Evolutionary conservation across 2,113 vertebrate species (phyloP).

Genomic region (Amphiprion percula): DNA sequence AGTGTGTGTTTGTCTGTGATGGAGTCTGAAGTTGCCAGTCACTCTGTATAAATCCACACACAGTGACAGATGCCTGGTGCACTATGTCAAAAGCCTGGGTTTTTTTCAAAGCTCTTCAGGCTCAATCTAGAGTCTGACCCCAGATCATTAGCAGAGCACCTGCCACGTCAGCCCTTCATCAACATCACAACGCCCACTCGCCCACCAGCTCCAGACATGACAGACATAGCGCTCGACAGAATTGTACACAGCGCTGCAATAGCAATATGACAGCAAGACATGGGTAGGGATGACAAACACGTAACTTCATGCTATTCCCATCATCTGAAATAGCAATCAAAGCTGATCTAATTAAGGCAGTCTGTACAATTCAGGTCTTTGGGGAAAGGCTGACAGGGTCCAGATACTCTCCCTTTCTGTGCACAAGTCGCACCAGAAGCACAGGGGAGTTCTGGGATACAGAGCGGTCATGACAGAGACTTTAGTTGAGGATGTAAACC

Average conservation of each 20-base stretch:
- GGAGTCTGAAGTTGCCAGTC: conserved; percentile 41
- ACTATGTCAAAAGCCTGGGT: conserved; percentile 69
- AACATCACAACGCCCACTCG: conserved; percentile 54
- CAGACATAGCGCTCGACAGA: conserved; percentile 31
- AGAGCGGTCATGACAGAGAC: conserved; percentile 70
- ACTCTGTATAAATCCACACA: conserved; percentile 48
- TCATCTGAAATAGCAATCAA: conserved; percentile 81
- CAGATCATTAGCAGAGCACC: conserved; percentile 81
- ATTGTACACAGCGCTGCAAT: conserved; percentile 39
- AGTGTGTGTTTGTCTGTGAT: conserved; percentile 40
- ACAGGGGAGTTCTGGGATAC: conserved; percentile 75
- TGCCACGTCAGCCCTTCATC: conserved; percentile 69
- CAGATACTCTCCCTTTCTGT: conserved; percentile 77
- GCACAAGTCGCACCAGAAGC: conserved; percentile 68
- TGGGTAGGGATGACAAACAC: conserved; percentile 69
- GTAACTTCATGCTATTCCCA: conserved; percentile 75
- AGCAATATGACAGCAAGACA: conserved; percentile 45
- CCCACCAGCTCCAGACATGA: conserved; percentile 46
- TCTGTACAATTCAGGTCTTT: conserved; percentile 78
- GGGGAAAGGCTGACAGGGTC: conserved; percentile 79
- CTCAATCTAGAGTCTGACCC: conserved; percentile 78
- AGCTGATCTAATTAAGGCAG: conserved; percentile 81
- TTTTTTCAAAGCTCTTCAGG: conserved; percentile 74
- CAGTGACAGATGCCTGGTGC: conserved; percentile 59
- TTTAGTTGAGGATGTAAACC: conserved; percentile 71